Percentiles rank a stretch among this genome's conserved stretches.
Evolutionary conservation across 2,113 vertebrate genomes (phyloP).

Genomic region (Cairina moschata): DNA sequence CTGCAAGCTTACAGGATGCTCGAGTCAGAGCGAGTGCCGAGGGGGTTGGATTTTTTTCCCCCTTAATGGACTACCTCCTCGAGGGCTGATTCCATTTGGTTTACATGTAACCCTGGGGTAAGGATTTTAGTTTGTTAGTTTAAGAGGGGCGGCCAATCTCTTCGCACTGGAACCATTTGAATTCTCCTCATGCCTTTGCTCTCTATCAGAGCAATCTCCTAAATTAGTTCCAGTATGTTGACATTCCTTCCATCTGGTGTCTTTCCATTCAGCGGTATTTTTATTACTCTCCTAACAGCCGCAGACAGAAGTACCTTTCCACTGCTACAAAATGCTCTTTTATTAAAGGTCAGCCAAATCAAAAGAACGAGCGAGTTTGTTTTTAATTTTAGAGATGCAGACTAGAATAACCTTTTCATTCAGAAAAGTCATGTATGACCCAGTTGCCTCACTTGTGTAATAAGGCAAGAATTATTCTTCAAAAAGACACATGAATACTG

Average conservation of each 20-base stretch:
- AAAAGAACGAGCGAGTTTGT: conserved; percentile 42
- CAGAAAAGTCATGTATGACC: conserved; percentile 54
- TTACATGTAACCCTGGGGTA: conserved; percentile 65
- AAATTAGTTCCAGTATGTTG: conserved; percentile 76
- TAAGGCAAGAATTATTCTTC: conserved; percentile 35
- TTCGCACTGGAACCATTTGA: conserved; percentile 56
- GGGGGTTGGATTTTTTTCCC: background rate
- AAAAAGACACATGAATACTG: background rate
- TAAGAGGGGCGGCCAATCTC: conserved; percentile 58
- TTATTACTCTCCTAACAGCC: conserved; percentile 72
- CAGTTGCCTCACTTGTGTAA: conserved; percentile 36
- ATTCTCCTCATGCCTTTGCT: conserved; percentile 72
- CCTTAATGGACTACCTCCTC: conserved; percentile 30
- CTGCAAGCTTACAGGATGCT: conserved; percentile 1
- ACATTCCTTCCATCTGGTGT: conserved; percentile 71
- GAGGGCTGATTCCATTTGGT: conserved; percentile 60
- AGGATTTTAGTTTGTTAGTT: conserved; percentile 71
- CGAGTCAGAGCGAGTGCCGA: background rate
- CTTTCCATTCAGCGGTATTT: conserved; percentile 71
- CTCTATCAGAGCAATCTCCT: conserved; percentile 70
- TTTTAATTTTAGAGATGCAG: conserved; percentile 69
- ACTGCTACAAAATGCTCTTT: conserved; percentile 66
- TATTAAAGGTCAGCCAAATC: conserved; percentile 73
- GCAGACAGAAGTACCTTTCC: conserved; percentile 71
- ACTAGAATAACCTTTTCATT: conserved; percentile 63